Evolutionary conservation across 2,888 invertebrate genomes (phyloP).

Genomic region (Stenoptilia bipunctidactyla): DNA sequence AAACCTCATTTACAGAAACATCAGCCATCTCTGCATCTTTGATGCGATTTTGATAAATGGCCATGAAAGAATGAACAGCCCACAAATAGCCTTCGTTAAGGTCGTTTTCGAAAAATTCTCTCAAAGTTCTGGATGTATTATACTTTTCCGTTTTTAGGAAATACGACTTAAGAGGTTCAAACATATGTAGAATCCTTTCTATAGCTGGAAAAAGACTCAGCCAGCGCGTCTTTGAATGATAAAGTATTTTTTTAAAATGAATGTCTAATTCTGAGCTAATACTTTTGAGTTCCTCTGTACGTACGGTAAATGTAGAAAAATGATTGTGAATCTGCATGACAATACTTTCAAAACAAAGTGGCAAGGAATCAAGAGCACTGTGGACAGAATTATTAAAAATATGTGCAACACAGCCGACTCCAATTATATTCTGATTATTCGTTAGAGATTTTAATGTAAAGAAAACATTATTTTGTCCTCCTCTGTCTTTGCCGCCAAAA

Average conservation of each 20-base stretch:
- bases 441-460: too few species aligned
- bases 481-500: too few species aligned
- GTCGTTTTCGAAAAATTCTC: conserved; percentile 7
- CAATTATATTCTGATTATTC: too few species aligned
- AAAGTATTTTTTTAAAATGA: conserved; percentile 7
- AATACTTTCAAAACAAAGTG: conserved; percentile 7
- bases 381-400: not conserved
- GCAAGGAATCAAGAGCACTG: conserved; percentile 4
- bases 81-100: conserved; percentile 6
- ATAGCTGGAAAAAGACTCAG: conserved; percentile 5
- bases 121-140: conserved; percentile 8
- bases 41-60: conserved; percentile 4
- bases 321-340: conserved; percentile 6
- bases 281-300: conserved; percentile 9
- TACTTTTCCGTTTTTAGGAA: conserved; percentile 5
- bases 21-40: conserved; percentile 5
- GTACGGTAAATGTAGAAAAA: conserved; percentile 7
- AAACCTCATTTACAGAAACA: conserved; percentile 9
- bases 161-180: conserved; percentile 7
- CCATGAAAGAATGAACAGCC: conserved; percentile 1
- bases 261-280: conserved; percentile 7
- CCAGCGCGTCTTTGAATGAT: conserved; percentile 8
- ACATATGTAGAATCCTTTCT: conserved; percentile 6
- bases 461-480: too few species aligned
- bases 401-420: too few species aligned